Conservation (phyloP, 2,888 invertebrate species). For the Nysson spinosus region DNA sequence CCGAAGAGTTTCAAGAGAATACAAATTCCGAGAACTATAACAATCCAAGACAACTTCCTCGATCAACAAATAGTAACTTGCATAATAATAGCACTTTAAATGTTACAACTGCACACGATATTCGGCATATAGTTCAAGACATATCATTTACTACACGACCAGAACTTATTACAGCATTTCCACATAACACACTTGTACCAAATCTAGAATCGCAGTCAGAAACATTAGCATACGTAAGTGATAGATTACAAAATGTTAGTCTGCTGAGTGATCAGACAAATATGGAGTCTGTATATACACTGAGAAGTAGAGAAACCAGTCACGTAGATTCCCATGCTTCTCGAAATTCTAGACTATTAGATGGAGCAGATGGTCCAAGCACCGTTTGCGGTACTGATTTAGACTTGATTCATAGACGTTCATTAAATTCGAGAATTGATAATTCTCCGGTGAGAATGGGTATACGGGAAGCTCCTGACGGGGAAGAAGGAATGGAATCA, state of each 20-base stretch:
- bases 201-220: constrained; percentile 35
- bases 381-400: constrained; percentile 74
- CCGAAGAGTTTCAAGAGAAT: constrained; percentile 71
- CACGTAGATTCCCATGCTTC: constrained; percentile 57
- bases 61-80: constrained; percentile 30
- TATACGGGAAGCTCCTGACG: constrained; percentile 82
- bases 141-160: constrained; percentile 19
- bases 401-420: constrained; percentile 71
- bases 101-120: constrained; percentile 27
- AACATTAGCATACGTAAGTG: constrained; percentile 34
- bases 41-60: constrained; percentile 44
- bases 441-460: constrained; percentile 79
- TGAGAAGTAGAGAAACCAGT: constrained; percentile 29
- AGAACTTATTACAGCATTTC: constrained; percentile 15
- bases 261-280: constrained; percentile 35
- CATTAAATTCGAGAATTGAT: constrained; percentile 68
- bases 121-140: constrained; percentile 15
- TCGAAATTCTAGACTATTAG: constrained; percentile 70
- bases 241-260: constrained; percentile 46
- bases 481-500: constrained; percentile 80
- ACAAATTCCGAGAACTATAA: constrained; percentile 50
- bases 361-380: constrained; percentile 74
- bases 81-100: constrained; percentile 30
- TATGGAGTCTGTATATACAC: constrained; percentile 22
- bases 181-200: constrained; percentile 12